phyloP scores from a whole-genome alignment of 64 coral and sea anemone species.

The Dendrophyllia cribrosa region DNA sequence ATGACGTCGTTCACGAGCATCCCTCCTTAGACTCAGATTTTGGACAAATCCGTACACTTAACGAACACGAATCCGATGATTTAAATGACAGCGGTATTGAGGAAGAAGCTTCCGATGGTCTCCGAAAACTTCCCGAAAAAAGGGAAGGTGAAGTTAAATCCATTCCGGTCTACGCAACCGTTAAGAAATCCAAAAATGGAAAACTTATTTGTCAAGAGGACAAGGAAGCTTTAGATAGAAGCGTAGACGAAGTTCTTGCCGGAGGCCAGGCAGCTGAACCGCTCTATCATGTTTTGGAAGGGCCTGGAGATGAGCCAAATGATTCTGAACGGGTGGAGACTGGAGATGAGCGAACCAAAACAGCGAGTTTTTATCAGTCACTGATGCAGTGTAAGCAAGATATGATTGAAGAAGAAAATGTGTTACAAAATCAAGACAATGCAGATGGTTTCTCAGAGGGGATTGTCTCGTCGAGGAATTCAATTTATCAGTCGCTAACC shows the following conservation, averaged over 20 bases:
- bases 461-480: not conserved
- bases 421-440: not conserved
- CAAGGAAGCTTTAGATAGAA: not conserved
- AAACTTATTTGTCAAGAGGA: not conserved
- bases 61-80: not conserved
- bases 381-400: not conserved
- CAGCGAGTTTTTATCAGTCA: slow-evolving; percentile 14
- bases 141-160: not conserved
- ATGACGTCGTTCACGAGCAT: not conserved
- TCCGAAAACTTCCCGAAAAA: not conserved
- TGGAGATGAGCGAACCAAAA: not conserved
- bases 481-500: slow-evolving; percentile 1
- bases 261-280: not conserved
- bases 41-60: not conserved
- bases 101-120: not conserved
- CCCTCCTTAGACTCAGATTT: not conserved
- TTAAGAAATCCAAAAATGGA: not conserved
- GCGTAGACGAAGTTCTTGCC: not conserved
- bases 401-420: not conserved
- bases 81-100: slow-evolving; percentile 18
- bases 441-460: not conserved
- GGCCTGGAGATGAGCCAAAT: not conserved
- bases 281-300: slow-evolving; percentile 14
- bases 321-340: no score
- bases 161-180: not conserved